phyloP scores from a whole-genome alignment of 2,888 invertebrate genomes.

The Macrosoma leucophasiata region DNA sequence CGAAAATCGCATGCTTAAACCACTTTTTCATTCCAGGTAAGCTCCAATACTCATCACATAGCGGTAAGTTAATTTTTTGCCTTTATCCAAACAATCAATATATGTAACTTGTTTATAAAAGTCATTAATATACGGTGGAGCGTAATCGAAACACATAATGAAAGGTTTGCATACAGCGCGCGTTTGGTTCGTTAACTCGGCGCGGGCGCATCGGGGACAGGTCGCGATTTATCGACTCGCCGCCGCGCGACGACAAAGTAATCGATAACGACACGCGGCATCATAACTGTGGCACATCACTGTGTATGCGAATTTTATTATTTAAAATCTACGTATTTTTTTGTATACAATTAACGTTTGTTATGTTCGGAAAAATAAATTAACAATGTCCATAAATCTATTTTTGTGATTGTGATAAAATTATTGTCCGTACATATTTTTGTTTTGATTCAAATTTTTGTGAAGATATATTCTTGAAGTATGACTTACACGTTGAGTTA shows the following conservation, averaged over 20 bases:
- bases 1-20: too few species aligned
- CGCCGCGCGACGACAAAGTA: constrained; percentile 39
- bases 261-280: constrained; percentile 55
- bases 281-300: constrained; percentile 39
- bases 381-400: too few species aligned
- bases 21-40: constrained; percentile 45
- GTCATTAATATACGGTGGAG: constrained; percentile 51
- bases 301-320: too few species aligned
- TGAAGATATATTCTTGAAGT: too few species aligned
- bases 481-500: too few species aligned
- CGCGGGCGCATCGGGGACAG: constrained; percentile 29
- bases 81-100: constrained; percentile 41
- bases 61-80: constrained; percentile 33
- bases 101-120: constrained; percentile 50
- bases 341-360: too few species aligned
- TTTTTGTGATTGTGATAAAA: too few species aligned
- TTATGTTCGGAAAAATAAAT: too few species aligned
- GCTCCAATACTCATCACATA: constrained; percentile 26
- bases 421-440: too few species aligned
- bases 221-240: constrained; percentile 50
- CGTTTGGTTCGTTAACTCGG: constrained; percentile 46
- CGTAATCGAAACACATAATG: constrained; percentile 56
- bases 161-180: constrained; percentile 34
- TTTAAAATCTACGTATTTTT: too few species aligned
- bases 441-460: too few species aligned